Conservation (phyloP, 2,888 invertebrate species). For the Eurytoma adleriae region DNA sequence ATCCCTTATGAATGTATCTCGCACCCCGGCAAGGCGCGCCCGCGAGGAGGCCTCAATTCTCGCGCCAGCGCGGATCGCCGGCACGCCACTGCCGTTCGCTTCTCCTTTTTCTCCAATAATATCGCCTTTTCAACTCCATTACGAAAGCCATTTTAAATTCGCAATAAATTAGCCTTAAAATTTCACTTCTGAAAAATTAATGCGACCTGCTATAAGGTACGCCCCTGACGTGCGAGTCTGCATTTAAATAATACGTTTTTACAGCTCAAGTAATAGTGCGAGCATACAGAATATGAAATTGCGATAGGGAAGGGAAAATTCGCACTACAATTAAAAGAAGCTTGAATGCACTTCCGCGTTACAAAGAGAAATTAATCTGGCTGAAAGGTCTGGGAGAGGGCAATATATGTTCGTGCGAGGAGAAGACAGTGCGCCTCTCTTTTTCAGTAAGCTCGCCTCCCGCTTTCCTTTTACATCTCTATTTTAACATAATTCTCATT, state of each 20-base stretch:
- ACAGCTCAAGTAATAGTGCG: too few species aligned
- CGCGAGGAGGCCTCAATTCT: background rate
- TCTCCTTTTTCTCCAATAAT: background rate
- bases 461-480: background rate
- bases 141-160: background rate
- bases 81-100: slow-evolving; percentile 20
- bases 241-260: too few species aligned
- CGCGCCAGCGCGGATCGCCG: background rate
- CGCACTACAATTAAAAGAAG: too few species aligned
- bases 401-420: too few species aligned
- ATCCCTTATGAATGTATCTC: slow-evolving; percentile 27
- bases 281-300: too few species aligned
- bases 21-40: background rate
- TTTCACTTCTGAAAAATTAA: background rate
- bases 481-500: slow-evolving; percentile 31
- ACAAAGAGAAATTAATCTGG: too few species aligned
- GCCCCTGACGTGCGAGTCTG: too few species aligned
- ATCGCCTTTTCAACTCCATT: background rate
- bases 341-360: too few species aligned
- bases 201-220: too few species aligned
- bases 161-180: background rate
- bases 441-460: background rate
- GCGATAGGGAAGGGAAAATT: too few species aligned
- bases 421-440: too few species aligned
- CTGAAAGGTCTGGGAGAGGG: too few species aligned